Evolutionary conservation across 2,888 invertebrate genomes (phyloP).

Genomic region (Tricholauxania praeusta): DNA sequence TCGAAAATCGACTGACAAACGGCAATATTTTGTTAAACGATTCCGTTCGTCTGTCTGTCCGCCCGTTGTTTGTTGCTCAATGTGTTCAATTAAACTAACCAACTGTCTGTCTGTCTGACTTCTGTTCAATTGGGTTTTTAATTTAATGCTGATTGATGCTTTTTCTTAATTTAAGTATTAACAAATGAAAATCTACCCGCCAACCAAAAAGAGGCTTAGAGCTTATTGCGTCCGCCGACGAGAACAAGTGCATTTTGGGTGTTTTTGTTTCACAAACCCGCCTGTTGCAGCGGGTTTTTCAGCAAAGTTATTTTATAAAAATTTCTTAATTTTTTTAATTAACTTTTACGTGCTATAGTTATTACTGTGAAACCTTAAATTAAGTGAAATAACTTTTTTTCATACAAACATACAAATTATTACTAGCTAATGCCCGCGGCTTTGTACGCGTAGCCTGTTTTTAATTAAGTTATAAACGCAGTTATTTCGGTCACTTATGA

Average conservation of each 20-base stretch:
- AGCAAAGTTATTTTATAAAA: no score
- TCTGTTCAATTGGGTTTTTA: not conserved
- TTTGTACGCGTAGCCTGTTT: no score
- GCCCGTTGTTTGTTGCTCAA: slow-evolving; percentile 1
- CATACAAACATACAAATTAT: no score
- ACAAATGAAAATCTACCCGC: not conserved
- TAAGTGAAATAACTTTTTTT: no score
- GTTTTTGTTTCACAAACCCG: not conserved
- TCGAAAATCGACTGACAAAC: slow-evolving; percentile 60
- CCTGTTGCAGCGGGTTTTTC: not conserved
- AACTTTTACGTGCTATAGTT: no score
- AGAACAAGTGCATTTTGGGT: no score
- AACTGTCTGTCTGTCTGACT: not conserved
- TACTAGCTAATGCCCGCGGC: no score
- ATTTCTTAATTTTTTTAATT: no score
- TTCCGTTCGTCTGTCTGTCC: slow-evolving; percentile 5
- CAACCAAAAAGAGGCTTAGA: not conserved
- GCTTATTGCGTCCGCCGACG: not conserved
- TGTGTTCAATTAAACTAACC: not conserved
- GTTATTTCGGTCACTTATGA: no score
- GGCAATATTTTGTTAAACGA: slow-evolving; percentile 33
- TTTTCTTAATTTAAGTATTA: not conserved
- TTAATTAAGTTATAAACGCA: no score
- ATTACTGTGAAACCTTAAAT: no score
- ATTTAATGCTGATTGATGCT: not conserved